Base-by-base conservation (phyloP, 2,888 invertebrate genomes). In the Hemistola chrysoprasaria region DNA sequence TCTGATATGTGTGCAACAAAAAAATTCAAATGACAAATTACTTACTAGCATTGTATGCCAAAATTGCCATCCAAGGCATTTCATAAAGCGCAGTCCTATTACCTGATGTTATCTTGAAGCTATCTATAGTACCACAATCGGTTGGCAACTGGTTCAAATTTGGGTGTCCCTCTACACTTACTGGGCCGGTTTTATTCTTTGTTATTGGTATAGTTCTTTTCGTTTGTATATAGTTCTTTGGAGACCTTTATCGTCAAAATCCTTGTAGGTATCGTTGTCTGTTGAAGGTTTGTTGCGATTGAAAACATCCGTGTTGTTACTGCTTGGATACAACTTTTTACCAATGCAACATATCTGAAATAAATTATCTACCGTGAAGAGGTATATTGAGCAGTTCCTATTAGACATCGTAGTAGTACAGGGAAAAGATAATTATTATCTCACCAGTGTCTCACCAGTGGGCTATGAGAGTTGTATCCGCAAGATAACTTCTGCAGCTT, bases 51-150 rank as follows among this genome's bases (percentile, higher is more conserved):
- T 82, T 67, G 53, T 94, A 95, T 1, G 91, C 90, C n/a, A 95
- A 65, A 1, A 94, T 77, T 0, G 92, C 93, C 93, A 95, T 92
- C 94, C 94, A 95, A 0, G 95, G 95, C 74, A 91, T 93, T 55
- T 94, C 92, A 24, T 88, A 90, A 2, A 94, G 65, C 0, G 71
- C 71, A 0, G 94, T 92, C 41, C 85, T 77, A 27, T 91, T 87
- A 0, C 94, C 95, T 1, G 91, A 90, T 11, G 90, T 78, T 29
- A 95, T 91, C 56, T 91, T 90, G 28, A 90, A 82, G 4, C 79
- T 72, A 6, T 85, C 81, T 3, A 90, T 64, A 0, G 71, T 70
- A 0, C 94, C 94, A 60, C 95, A 95, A 0, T 75, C 53, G 1
- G 39, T 65, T 1, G 87, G 78, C 10, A 88, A 24, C 3, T 66